Evolutionary conservation across 2,797 vertebrate species (phyloP).

Genomic region (Apogon talboti): DNA sequence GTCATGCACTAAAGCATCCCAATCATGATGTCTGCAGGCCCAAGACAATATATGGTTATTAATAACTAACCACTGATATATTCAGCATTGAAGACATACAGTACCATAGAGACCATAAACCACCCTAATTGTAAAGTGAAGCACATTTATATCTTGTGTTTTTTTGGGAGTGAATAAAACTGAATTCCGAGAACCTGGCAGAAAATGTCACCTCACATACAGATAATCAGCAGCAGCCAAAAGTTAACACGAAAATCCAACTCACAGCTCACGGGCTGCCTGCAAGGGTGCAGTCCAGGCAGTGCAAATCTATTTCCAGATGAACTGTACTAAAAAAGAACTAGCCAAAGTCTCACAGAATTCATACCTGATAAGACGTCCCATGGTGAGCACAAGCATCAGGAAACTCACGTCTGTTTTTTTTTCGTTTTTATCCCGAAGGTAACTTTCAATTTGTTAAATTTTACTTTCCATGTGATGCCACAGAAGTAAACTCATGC

Average conservation of each 20-base stretch:
- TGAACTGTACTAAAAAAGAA: slow-evolving; percentile 45
- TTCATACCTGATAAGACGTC: slow-evolving; percentile 48
- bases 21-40: slow-evolving; percentile 3
- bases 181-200: slow-evolving; percentile 3
- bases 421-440: slow-evolving; percentile 18
- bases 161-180: too few species aligned
- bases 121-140: too few species aligned
- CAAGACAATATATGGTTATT: slow-evolving; percentile 5
- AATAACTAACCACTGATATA: background rate
- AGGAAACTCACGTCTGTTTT: slow-evolving; percentile 23
- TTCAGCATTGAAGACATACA: background rate
- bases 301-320: slow-evolving; percentile 63
- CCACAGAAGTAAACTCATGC: background rate
- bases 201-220: slow-evolving; percentile 39
- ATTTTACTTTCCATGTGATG: background rate
- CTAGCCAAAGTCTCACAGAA: slow-evolving; percentile 30
- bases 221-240: slow-evolving; percentile 49
- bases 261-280: slow-evolving; percentile 50
- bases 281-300: slow-evolving; percentile 32
- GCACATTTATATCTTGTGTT: too few species aligned
- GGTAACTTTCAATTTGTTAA: slow-evolving; percentile 7
- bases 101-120: too few species aligned
- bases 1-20: slow-evolving; percentile 5
- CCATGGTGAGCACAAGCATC: slow-evolving; percentile 3
- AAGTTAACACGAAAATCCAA: slow-evolving; percentile 63